These are phyloP conservation scores for Fregata magnificens DNA, from an alignment of 2,113 vertebrate genomes.

Conservation along the genomic window DNA sequence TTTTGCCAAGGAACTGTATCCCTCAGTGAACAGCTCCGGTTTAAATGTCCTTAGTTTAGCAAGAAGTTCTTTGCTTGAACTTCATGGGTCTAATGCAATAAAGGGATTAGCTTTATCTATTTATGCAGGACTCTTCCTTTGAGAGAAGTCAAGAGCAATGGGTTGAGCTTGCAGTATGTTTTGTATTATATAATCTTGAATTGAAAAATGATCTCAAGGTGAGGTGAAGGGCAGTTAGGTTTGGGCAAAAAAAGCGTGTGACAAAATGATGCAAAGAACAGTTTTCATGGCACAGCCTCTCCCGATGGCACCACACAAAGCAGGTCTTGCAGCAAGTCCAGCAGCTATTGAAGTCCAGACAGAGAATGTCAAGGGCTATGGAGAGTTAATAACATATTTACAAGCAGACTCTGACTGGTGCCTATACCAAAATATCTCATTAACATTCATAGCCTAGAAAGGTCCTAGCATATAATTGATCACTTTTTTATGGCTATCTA, in stretches of 20 bases:
- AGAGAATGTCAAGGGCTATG: neutral
- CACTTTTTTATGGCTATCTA: neutral
- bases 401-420: neutral
- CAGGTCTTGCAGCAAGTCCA: neutral
- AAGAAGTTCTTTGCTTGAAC: conserved; percentile 14
- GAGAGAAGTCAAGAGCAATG: neutral
- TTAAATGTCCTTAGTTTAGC: neutral
- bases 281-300: neutral
- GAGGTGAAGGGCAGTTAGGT: neutral
- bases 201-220: neutral
- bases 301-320: neutral
- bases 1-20: neutral
- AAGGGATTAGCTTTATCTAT: conserved; percentile 49
- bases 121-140: conserved; percentile 16
- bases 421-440: neutral
- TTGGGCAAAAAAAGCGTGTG: neutral
- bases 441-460: neutral
- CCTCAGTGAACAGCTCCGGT: neutral
- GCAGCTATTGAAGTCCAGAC: neutral
- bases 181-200: neutral
- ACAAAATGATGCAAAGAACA: neutral
- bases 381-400: neutral
- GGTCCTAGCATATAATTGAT: neutral
- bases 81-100: conserved; percentile 29
- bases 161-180: neutral